phyloP scores from a whole-genome alignment of 2,113 vertebrate genomes.

The Melanerpes aurifrons region DNA sequence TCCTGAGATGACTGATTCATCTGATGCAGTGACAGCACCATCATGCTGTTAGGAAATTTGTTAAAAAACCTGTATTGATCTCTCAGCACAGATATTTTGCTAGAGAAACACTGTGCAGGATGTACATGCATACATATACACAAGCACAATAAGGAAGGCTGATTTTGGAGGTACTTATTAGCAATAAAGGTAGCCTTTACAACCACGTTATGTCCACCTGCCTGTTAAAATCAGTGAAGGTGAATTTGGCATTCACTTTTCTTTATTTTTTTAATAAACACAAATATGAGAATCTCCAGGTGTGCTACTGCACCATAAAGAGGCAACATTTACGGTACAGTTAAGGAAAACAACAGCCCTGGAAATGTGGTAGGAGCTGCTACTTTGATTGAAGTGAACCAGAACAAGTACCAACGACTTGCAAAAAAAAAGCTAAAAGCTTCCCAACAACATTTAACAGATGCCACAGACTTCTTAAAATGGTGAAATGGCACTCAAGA shows the following conservation, averaged over 20 bases:
- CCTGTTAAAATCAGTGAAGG: neutral
- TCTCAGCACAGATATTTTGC: neutral
- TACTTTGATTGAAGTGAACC: neutral
- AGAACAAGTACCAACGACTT: neutral
- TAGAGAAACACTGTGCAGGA: neutral
- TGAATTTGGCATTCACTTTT: neutral
- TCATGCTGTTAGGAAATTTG: neutral
- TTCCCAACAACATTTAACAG: neutral
- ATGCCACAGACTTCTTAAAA: neutral
- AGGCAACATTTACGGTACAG: neutral
- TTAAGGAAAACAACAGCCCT: neutral
- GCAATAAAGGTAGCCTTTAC: neutral
- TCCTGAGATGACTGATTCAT: neutral
- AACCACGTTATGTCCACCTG: neutral
- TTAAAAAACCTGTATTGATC: neutral
- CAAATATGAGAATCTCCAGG: neutral
- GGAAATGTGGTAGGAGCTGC: neutral
- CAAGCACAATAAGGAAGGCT: neutral
- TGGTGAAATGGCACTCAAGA: neutral
- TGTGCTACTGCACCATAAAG: neutral
- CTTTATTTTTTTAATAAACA: neutral
- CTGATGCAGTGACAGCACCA: neutral
- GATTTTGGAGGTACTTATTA: neutral
- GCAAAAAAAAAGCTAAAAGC: neutral
- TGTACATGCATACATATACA: neutral